These are phyloP conservation scores for Leptonema lineaticorne DNA, from an alignment of 1,140 invertebrate species.

Conservation along the genomic window DNA sequence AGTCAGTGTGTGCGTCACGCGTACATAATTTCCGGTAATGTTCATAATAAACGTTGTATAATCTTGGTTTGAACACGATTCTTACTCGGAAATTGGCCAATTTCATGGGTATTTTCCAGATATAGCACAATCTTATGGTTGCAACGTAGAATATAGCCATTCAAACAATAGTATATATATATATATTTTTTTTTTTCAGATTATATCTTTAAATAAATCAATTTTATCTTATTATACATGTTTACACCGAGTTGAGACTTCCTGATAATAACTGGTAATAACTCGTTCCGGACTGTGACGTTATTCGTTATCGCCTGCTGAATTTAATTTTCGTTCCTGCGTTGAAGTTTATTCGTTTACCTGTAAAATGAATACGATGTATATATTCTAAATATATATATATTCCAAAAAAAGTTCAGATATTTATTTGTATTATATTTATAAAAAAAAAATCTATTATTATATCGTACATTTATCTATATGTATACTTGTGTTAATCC, in stretches of 20 bases:
- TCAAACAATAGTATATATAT: no score
- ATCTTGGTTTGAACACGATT: no score
- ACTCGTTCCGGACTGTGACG: constrained; percentile 4
- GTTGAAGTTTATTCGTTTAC: neutral
- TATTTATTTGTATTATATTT: neutral
- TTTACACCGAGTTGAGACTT: neutral
- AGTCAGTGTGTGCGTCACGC: no score
- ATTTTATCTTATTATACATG: neutral
- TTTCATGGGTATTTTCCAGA: no score
- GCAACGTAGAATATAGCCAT: no score
- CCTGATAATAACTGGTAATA: constrained; percentile 12
- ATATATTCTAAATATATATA: neutral
- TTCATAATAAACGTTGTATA: no score
- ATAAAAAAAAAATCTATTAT: neutral
- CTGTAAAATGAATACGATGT: neutral
- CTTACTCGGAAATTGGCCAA: no score
- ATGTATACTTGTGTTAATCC: no score
- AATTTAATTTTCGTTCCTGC: neutral
- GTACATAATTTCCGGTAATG: no score
- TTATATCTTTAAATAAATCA: constrained; percentile 9
- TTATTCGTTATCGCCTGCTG: constrained; percentile 10
- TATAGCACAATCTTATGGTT: no score
- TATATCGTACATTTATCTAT: no score
- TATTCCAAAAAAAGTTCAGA: neutral
- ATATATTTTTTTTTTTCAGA: no score